Evolutionary conservation across 2,797 vertebrate species (phyloP).

Genomic region (Mormyrops attenuatus): DNA sequence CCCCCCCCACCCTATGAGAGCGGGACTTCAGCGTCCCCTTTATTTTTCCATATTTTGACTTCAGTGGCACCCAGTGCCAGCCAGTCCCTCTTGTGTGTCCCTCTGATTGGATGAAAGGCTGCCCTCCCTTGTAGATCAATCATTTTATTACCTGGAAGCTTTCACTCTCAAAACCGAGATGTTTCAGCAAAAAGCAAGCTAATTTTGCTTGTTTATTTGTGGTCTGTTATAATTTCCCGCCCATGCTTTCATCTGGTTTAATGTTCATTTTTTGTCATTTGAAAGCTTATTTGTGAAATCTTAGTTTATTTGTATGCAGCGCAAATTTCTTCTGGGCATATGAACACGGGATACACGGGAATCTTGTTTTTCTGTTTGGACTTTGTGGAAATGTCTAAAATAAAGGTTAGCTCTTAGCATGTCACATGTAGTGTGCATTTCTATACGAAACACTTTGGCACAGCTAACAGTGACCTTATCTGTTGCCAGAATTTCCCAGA

Average conservation of each 20-base stretch:
- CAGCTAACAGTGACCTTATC: neutral
- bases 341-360: neutral
- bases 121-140: slow-evolving; percentile 13
- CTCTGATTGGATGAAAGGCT: slow-evolving; percentile 16
- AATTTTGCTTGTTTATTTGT: neutral
- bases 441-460: neutral
- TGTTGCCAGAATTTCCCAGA: neutral
- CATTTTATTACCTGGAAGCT: slow-evolving; percentile 27
- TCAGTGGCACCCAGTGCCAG: slow-evolving; percentile 30
- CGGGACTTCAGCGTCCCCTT: neutral
- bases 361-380: neutral
- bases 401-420: neutral
- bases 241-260: neutral
- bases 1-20: neutral
- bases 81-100: slow-evolving; percentile 13
- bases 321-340: neutral
- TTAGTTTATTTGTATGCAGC: neutral
- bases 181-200: neutral
- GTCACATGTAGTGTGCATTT: neutral
- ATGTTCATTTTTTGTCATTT: neutral
- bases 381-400: neutral
- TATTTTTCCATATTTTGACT: slow-evolving; percentile 13
- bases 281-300: neutral
- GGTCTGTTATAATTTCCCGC: neutral
- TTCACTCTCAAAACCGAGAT: neutral